A percentile compares a stretch with the other conserved stretches of the same genome.
Conservation (phyloP, 2,113 vertebrate genomes). For the Lamprotornis superbus region DNA sequence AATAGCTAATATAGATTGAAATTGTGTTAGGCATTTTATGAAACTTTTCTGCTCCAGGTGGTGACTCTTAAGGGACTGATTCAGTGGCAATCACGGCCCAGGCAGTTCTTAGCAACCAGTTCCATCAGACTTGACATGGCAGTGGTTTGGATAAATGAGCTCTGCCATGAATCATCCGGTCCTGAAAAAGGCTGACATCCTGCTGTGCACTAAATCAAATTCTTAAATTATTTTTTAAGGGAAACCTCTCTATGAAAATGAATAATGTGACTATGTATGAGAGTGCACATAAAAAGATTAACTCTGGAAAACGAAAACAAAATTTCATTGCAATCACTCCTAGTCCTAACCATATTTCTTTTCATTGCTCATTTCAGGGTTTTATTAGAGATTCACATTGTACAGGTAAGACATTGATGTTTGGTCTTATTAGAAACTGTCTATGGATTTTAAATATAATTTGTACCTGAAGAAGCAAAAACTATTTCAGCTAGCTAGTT, state of each 20-base stretch:
- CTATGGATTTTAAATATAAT: not conserved
- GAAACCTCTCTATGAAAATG: not conserved
- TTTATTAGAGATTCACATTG: not conserved
- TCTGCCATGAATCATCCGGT: not conserved
- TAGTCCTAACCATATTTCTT: not conserved
- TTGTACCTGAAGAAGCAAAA: conserved; percentile 18
- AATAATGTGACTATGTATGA: not conserved
- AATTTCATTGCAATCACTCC: not conserved
- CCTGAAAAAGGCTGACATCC: not conserved
- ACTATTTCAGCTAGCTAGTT: conserved; percentile 13
- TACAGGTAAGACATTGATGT: not conserved
- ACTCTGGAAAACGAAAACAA: not conserved
- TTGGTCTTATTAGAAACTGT: not conserved
- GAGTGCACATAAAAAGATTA: not conserved
- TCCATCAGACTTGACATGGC: not conserved
- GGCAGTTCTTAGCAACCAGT: not conserved
- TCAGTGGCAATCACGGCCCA: not conserved
- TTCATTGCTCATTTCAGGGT: not conserved
- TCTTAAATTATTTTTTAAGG: not conserved
- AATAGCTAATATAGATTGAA: not conserved
- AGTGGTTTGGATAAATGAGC: not conserved
- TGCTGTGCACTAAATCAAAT: not conserved
- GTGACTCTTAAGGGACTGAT: not conserved
- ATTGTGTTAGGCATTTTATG: not conserved
- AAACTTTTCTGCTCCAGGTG: not conserved